These are phyloP conservation scores for Galerucella pusilla DNA, from an alignment of 2,888 invertebrate species.

Conservation along the genomic window DNA sequence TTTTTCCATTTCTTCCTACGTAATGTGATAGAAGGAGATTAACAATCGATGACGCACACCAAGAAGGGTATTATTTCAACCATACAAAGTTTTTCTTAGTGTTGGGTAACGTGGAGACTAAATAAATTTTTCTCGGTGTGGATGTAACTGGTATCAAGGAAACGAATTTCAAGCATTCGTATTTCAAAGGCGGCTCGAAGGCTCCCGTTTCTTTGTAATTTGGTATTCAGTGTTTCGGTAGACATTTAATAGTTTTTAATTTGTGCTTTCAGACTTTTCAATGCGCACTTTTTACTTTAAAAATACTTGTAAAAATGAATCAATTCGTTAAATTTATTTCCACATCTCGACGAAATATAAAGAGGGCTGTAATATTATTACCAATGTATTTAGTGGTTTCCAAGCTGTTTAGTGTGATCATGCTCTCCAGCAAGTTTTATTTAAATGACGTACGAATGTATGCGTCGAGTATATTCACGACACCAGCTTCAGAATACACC, in stretches of 20 bases:
- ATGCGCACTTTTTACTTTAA: not conserved
- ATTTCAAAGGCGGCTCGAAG: too few species aligned
- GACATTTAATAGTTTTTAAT: not conserved
- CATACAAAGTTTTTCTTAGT: too few species aligned
- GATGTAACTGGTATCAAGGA: too few species aligned
- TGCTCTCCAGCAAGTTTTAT: slow-evolving; percentile 28
- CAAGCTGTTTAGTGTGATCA: slow-evolving; percentile 21
- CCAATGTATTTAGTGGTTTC: slow-evolving; percentile 28
- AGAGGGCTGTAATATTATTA: not conserved
- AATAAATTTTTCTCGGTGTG: too few species aligned
- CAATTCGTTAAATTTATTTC: not conserved
- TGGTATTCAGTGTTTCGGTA: too few species aligned
- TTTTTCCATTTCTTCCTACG: too few species aligned
- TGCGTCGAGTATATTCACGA: slow-evolving; percentile 48
- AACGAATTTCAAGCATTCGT: too few species aligned
- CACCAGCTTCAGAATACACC: slow-evolving; percentile 3
- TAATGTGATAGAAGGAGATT: too few species aligned
- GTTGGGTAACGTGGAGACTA: too few species aligned
- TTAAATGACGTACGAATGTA: slow-evolving; percentile 39
- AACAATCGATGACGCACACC: too few species aligned
- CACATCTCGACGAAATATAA: not conserved
- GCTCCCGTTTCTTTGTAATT: too few species aligned
- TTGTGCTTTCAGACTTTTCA: not conserved
- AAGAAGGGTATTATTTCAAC: too few species aligned
- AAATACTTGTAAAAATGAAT: not conserved